A percentile compares a stretch with the other conserved stretches of the same genome.
Evolutionary conservation across 2,888 invertebrate species (phyloP).

Genomic region (Drosophila colorata): DNA sequence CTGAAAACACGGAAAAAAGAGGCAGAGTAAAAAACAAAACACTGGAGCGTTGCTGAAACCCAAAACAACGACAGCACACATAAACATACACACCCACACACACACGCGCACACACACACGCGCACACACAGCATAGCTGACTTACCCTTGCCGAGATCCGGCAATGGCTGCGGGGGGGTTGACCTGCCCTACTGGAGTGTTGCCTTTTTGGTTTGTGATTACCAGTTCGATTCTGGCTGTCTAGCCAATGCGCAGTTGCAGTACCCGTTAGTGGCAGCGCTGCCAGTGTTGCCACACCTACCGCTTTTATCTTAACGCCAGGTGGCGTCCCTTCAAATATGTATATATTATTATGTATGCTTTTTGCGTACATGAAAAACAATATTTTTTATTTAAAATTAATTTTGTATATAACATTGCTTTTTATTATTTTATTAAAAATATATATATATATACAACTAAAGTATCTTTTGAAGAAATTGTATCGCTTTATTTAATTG

Average conservation of each 20-base stretch:
- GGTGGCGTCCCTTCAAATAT: conserved; percentile 22
- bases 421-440: too few species aligned
- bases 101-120: conserved; percentile 6
- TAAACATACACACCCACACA: neutral
- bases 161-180: conserved; percentile 13
- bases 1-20: conserved; percentile 38
- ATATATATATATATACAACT: too few species aligned
- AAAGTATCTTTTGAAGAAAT: too few species aligned
- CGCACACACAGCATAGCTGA: conserved; percentile 4
- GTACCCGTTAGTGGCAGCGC: conserved; percentile 36
- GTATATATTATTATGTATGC: neutral
- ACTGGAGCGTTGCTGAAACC: conserved; percentile 26
- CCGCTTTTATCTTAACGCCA: neutral
- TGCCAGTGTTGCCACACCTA: conserved; percentile 28
- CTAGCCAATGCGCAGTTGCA: conserved; percentile 45
- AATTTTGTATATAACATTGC: too few species aligned
- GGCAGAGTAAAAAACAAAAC: conserved; percentile 47
- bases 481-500: too few species aligned
- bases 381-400: too few species aligned
- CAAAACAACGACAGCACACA: conserved; percentile 39
- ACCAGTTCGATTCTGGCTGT: conserved; percentile 10
- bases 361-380: too few species aligned
- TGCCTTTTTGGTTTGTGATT: conserved; percentile 18
- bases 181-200: conserved; percentile 38
- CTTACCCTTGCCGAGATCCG: conserved; percentile 25